Evolutionary conservation across 2,113 vertebrate genomes (phyloP).

Genomic region (Emydura subglobosa): DNA sequence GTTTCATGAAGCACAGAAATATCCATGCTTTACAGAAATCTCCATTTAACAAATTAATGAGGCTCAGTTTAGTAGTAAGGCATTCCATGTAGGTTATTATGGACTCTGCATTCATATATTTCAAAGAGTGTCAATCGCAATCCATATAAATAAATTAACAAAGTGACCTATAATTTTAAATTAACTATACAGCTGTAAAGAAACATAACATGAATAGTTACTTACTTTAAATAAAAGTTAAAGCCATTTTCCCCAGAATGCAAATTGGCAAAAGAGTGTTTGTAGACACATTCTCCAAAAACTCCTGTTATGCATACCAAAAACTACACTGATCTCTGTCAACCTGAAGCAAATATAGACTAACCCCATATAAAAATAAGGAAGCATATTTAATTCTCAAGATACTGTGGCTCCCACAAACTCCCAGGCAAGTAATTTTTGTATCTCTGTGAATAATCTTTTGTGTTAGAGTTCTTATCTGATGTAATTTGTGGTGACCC

Average conservation of each 20-base stretch:
- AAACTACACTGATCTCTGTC: background rate
- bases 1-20: background rate
- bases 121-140: background rate
- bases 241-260: background rate
- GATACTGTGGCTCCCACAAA: fast-evolving
- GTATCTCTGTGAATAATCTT: background rate
- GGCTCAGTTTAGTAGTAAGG: background rate
- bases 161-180: background rate
- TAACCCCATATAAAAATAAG: background rate
- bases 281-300: background rate
- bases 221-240: background rate
- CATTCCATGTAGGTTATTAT: background rate
- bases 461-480: background rate
- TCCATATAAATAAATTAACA: background rate
- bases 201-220: fast-evolving
- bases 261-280: fast-evolving
- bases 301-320: background rate
- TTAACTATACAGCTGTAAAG: fast-evolving
- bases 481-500: background rate
- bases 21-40: background rate
- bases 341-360: background rate
- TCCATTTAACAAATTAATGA: background rate
- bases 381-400: background rate
- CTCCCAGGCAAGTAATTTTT: background rate
- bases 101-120: background rate